Evolutionary conservation across 2,113 vertebrate genomes (phyloP).

Genomic region (Chauna torquata): DNA sequence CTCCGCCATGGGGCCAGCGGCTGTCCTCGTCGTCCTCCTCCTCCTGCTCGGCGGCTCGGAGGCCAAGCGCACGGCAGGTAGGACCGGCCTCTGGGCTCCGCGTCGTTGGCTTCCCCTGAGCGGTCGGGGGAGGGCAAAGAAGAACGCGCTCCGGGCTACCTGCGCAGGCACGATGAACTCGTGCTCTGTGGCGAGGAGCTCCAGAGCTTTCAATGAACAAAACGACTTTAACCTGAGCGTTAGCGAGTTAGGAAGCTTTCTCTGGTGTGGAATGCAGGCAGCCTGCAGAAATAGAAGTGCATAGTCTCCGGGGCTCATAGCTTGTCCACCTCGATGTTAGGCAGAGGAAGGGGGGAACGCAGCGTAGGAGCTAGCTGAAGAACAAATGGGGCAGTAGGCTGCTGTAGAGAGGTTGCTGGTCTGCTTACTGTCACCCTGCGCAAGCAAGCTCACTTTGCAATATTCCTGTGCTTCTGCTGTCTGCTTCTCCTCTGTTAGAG

Average conservation of each 20-base stretch:
- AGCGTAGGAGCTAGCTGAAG: neutral
- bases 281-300: accelerated
- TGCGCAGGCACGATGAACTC: neutral
- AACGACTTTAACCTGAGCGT: neutral
- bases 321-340: accelerated
- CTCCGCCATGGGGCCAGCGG: slow-evolving; percentile 80
- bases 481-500: neutral
- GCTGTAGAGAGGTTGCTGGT: neutral
- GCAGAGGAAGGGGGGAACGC: neutral
- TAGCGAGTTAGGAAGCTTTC: neutral
- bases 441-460: neutral
- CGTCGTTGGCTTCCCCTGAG: no score
- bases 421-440: neutral
- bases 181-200: neutral
- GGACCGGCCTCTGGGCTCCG: slow-evolving; percentile 29
- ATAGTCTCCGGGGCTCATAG: neutral
- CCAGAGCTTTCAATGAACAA: neutral
- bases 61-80: slow-evolving; percentile 86
- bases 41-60: slow-evolving; percentile 73
- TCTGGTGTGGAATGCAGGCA: neutral
- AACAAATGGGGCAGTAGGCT: neutral
- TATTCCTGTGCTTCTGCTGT: neutral
- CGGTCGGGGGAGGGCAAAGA: accelerated
- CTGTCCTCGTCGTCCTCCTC: slow-evolving; percentile 79
- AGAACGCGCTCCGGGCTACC: neutral